Conservation (phyloP, 2,888 invertebrate species). For the Polyommatus icarus region DNA sequence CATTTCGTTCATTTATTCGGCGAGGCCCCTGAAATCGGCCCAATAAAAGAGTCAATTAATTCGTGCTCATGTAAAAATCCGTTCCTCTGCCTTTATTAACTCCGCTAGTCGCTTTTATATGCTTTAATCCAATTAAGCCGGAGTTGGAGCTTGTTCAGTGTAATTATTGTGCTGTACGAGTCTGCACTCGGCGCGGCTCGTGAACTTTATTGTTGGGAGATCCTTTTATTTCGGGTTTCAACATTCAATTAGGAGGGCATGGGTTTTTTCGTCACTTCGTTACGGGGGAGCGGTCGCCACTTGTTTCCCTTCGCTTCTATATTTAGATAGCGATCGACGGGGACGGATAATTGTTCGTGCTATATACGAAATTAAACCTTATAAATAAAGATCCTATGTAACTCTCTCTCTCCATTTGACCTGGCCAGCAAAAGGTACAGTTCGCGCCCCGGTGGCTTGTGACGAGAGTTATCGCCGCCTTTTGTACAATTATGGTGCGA, state of each 20-base stretch:
- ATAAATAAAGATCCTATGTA: neutral
- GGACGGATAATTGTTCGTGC: neutral
- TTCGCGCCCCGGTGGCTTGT: neutral
- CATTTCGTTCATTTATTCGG: slow-evolving; percentile 1
- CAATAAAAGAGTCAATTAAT: slow-evolving; percentile 26
- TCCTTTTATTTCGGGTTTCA: slow-evolving; percentile 28
- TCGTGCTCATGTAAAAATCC: slow-evolving; percentile 39
- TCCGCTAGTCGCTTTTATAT: slow-evolving; percentile 41
- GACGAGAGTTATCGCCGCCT: neutral
- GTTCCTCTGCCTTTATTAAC: slow-evolving; percentile 46
- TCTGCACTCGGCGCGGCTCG: slow-evolving; percentile 27
- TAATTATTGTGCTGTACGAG: slow-evolving; percentile 31
- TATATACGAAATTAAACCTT: neutral
- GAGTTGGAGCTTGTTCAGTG: slow-evolving; percentile 37
- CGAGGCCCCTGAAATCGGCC: neutral
- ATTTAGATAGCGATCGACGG: neutral
- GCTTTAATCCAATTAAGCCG: slow-evolving; percentile 55
- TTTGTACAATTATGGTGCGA: neutral
- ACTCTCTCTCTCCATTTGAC: neutral
- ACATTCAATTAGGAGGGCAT: slow-evolving; percentile 27
- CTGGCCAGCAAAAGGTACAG: neutral
- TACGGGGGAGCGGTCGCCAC: neutral
- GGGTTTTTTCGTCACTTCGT: slow-evolving; percentile 9
- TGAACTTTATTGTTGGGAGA: slow-evolving; percentile 27
- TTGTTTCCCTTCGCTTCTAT: neutral